phyloP scores from a whole-genome alignment of 2,888 invertebrate species.

The Nebria brevicollis region DNA sequence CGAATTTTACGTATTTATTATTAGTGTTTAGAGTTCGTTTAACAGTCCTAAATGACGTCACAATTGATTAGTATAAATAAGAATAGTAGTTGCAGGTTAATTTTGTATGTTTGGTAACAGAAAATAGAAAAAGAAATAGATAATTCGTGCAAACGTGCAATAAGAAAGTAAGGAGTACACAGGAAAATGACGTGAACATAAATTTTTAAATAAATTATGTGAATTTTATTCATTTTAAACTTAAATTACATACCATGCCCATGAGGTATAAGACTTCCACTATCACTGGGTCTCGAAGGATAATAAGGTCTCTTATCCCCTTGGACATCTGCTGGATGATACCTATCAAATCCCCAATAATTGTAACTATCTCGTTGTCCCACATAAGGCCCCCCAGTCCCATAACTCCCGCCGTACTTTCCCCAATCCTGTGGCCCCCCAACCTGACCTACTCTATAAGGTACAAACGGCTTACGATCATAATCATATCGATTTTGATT shows the following conservation, averaged over 20 bases:
- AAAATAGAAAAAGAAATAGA: not conserved
- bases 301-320: slow-evolving; percentile 17
- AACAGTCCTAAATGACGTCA: too few relatives aligned
- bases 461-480: slow-evolving; percentile 41
- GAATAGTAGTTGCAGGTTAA: too few relatives aligned
- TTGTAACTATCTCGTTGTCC: slow-evolving; percentile 51
- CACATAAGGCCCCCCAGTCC: slow-evolving; percentile 52
- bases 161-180: not conserved
- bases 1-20: too few relatives aligned
- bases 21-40: too few relatives aligned
- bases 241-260: slow-evolving; percentile 1
- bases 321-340: slow-evolving; percentile 2
- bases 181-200: not conserved
- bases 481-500: slow-evolving; percentile 29
- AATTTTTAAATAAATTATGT: not conserved
- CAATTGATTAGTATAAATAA: too few relatives aligned
- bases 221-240: not conserved
- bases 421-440: slow-evolving; percentile 59
- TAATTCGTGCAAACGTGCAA: not conserved
- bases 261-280: slow-evolving; percentile 6
- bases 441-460: slow-evolving; percentile 53
- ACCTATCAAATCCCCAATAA: slow-evolving; percentile 55
- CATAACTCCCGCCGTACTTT: slow-evolving; percentile 59
- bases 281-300: slow-evolving; percentile 30
- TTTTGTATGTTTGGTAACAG: not conserved